phyloP scores from a whole-genome alignment of 2,888 invertebrate genomes.

The Zootermopsis nevadensis region DNA sequence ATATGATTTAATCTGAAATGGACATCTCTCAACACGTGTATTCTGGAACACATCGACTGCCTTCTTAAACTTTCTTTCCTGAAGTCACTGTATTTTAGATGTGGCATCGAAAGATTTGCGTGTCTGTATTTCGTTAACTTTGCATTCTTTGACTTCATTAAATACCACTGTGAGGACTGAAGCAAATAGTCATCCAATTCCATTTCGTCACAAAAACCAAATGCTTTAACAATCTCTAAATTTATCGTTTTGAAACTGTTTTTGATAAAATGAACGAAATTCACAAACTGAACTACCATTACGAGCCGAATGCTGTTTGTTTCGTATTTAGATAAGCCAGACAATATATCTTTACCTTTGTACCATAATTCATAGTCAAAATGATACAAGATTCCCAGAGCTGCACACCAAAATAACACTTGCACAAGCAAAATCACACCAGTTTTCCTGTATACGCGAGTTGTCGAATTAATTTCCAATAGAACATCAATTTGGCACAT shows the following conservation, averaged over 20 bases:
- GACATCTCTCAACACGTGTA: not conserved
- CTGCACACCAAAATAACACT: not conserved
- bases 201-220: not conserved
- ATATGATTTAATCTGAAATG: not conserved
- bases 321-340: not conserved
- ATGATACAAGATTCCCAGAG: not conserved
- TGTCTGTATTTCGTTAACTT: not conserved
- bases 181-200: slow-evolving; percentile 12
- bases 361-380: slow-evolving; percentile 13
- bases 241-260: not conserved
- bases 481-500: not conserved
- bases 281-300: not conserved
- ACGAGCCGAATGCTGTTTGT: not conserved
- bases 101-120: not conserved
- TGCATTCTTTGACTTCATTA: not conserved
- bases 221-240: not conserved
- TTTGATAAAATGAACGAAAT: not conserved
- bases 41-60: not conserved
- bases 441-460: not conserved
- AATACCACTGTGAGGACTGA: not conserved
- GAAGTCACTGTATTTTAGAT: too few relatives aligned
- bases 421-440: not conserved
- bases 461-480: not conserved
- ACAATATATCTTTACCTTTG: not conserved
- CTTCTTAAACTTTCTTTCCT: not conserved